A percentile compares a stretch with the other conserved stretches of the same genome.
Evolutionary conservation across 35 echinoderm and acorn worm genomes (phyloP).

Genomic region (Diadema setosum): DNA sequence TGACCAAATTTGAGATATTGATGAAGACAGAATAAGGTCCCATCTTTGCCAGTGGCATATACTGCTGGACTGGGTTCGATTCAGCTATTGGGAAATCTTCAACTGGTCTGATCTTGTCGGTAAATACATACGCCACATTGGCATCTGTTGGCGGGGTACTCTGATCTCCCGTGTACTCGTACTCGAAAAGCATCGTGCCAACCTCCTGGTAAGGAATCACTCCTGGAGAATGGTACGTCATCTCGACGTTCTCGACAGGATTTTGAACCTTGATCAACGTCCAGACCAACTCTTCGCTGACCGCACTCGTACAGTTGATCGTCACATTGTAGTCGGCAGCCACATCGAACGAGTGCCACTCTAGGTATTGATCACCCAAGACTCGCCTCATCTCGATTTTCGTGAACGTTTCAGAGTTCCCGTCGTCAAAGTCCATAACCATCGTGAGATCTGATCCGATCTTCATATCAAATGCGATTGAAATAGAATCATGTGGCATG

Average conservation of each 20-base stretch:
- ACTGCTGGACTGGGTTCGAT: slow-evolving; percentile 59
- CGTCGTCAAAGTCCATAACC: slow-evolving; percentile 73
- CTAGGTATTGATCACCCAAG: slow-evolving; percentile 30
- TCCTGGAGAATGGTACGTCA: slow-evolving; percentile 63
- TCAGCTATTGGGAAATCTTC: slow-evolving; percentile 68
- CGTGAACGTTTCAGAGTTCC: neutral
- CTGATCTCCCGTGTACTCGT: slow-evolving; percentile 57
- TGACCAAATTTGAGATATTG: slow-evolving; percentile 86
- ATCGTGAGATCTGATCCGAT: slow-evolving; percentile 81
- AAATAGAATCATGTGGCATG: slow-evolving; percentile 54
- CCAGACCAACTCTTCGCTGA: slow-evolving; percentile 62
- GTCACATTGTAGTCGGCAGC: slow-evolving; percentile 79
- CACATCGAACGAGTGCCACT: slow-evolving; percentile 68
- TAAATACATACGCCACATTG: slow-evolving; percentile 56
- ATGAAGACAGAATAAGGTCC: slow-evolving; percentile 66
- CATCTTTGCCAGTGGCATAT: slow-evolving; percentile 55
- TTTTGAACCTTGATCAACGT: slow-evolving; percentile 86
- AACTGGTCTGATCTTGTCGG: neutral
- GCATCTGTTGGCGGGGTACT: slow-evolving; percentile 80
- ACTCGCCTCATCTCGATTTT: slow-evolving; percentile 48
- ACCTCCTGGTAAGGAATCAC: slow-evolving; percentile 61
- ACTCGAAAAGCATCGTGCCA: slow-evolving; percentile 60
- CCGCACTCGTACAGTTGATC: slow-evolving; percentile 60
- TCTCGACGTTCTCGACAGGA: slow-evolving; percentile 59
- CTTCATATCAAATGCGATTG: slow-evolving; percentile 74